Conservation (phyloP, 2,113 vertebrate genomes). For the Ibidorhyncha struthersii region DNA sequence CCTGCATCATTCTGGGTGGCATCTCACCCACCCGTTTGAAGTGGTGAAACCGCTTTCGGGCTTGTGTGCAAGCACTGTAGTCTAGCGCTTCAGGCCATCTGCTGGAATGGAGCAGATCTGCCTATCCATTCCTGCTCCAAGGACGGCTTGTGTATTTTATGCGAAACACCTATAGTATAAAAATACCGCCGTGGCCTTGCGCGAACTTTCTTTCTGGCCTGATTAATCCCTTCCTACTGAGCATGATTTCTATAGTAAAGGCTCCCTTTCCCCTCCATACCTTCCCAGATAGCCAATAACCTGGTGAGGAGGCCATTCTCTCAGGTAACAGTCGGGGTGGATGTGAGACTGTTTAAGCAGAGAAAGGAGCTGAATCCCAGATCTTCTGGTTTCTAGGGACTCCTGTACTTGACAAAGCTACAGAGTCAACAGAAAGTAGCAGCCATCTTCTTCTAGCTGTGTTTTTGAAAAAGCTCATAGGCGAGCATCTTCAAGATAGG, state of each 20-base stretch:
- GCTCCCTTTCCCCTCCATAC: background rate
- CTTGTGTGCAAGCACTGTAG: background rate
- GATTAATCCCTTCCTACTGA: background rate
- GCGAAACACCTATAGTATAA: background rate
- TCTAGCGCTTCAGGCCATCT: constrained; percentile 33
- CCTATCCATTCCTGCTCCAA: background rate
- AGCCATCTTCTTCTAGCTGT: background rate
- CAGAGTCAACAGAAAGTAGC: background rate
- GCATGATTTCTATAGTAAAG: background rate
- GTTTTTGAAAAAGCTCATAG: background rate
- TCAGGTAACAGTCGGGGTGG: background rate
- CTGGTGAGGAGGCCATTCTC: background rate
- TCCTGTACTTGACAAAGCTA: background rate
- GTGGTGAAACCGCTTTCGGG: constrained; percentile 5
- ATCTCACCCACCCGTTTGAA: constrained; percentile 19
- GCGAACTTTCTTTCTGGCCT: background rate
- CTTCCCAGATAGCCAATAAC: background rate
- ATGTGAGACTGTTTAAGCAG: background rate
- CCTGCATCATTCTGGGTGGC: constrained; percentile 15
- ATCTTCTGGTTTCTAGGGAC: background rate
- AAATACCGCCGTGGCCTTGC: background rate
- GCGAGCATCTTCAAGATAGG: background rate
- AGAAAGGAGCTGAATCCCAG: background rate
- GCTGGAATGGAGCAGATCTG: background rate
- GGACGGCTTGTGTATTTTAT: background rate